These are phyloP conservation scores for Lutraria rhynchaena DNA, from an alignment of 1,140 invertebrate species.

Conservation along the genomic window DNA sequence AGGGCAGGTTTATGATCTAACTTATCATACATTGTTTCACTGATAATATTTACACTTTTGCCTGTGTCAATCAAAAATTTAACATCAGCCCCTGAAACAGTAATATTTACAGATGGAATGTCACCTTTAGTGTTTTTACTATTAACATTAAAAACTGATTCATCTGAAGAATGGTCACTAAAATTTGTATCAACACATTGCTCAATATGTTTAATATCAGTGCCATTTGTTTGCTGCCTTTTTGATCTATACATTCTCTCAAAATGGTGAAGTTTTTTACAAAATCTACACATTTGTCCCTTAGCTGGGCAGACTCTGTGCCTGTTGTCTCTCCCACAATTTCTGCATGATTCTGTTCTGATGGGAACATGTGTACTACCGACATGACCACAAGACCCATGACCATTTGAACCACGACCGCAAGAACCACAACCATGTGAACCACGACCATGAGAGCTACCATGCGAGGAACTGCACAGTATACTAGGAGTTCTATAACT, in stretches of 20 bases:
- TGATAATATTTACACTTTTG: neutral
- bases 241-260: neutral
- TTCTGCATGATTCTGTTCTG: neutral
- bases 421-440: too few species aligned
- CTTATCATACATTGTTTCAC: neutral
- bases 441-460: too few species aligned
- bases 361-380: too few species aligned
- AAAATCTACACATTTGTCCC: conserved; percentile 1
- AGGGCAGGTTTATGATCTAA: neutral
- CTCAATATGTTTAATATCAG: neutral
- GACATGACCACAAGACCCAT: too few species aligned
- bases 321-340: neutral
- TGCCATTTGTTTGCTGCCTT: neutral
- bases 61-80: conserved; percentile 1
- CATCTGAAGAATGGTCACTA: neutral
- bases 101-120: neutral
- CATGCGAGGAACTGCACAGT: too few species aligned
- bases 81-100: neutral
- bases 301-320: neutral
- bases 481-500: too few species aligned
- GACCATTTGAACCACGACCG: too few species aligned
- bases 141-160: neutral
- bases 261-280: neutral
- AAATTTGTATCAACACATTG: too few species aligned
- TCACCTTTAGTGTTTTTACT: neutral